A percentile compares a stretch with the other conserved stretches of the same genome.
Evolutionary conservation across 1,140 invertebrate genomes (phyloP).

Genomic region (Heliconius congener): DNA sequence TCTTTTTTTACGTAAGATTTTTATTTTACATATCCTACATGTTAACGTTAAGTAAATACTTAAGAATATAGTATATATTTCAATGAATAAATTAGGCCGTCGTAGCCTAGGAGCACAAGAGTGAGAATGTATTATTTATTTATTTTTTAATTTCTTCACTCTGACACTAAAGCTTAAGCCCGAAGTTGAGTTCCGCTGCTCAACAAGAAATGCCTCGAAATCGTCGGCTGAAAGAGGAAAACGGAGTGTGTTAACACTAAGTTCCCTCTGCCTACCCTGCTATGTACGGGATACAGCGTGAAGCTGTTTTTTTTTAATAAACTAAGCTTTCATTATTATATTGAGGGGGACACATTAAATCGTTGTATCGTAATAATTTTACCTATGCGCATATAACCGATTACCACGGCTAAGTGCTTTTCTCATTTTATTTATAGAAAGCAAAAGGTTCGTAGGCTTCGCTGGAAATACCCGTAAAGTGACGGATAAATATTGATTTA

Average conservation of each 20-base stretch:
- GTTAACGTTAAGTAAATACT: not conserved
- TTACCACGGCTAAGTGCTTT: conserved; percentile 50
- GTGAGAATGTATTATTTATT: too few species aligned
- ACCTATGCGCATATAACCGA: conserved; percentile 52
- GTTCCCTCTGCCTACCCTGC: too few species aligned
- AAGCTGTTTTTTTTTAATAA: too few species aligned
- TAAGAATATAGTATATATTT: not conserved
- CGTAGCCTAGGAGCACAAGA: too few species aligned
- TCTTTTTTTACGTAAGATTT: not conserved
- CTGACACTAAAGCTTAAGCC: too few species aligned
- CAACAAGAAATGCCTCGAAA: too few species aligned
- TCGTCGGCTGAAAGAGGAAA: too few species aligned
- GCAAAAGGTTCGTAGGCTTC: conserved; percentile 24
- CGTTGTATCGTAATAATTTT: conserved; percentile 34
- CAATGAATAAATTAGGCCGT: not conserved
- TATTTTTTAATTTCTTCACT: too few species aligned
- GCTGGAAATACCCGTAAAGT: conserved; percentile 9
- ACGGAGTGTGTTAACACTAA: too few species aligned
- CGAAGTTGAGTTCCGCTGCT: too few species aligned
- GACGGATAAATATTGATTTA: not conserved
- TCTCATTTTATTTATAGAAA: conserved; percentile 51
- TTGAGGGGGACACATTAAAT: conserved; percentile 22
- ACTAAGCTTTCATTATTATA: not conserved
- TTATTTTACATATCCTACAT: not conserved
- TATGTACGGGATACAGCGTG: too few species aligned